phyloP scores from a whole-genome alignment of 2,113 vertebrate genomes.

The Tricholaema leucomelas region DNA sequence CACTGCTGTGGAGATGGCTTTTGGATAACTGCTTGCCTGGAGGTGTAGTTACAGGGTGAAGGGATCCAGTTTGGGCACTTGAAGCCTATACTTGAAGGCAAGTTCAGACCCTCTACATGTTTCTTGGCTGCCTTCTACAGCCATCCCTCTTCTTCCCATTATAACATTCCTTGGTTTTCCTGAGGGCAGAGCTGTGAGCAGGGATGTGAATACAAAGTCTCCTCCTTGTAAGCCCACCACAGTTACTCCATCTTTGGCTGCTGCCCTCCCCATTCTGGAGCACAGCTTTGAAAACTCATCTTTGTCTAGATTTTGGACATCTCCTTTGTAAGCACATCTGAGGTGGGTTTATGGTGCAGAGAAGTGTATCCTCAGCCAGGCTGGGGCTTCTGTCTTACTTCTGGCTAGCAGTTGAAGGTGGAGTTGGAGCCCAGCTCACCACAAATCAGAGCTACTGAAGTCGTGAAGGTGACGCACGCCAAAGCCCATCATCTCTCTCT shows the following conservation, averaged over 20 bases:
- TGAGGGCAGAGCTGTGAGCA: background rate
- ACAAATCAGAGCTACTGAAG: background rate
- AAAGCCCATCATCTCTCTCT: background rate
- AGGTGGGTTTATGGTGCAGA: background rate
- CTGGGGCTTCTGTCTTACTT: background rate
- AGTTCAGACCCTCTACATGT: background rate
- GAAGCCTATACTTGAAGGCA: rapidly evolving
- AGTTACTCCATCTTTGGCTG: background rate
- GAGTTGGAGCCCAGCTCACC: background rate
- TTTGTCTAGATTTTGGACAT: background rate
- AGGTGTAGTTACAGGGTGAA: background rate
- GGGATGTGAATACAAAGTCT: background rate
- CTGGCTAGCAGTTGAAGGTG: background rate
- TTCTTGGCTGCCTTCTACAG: background rate
- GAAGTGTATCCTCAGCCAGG: background rate
- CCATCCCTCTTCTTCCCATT: background rate
- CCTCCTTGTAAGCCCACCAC: background rate
- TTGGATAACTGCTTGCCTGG: background rate
- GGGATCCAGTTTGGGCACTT: rapidly evolving
- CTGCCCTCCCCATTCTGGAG: background rate
- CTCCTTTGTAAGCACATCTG: background rate
- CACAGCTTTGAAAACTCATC: background rate
- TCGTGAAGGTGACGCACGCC: background rate
- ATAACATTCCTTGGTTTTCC: background rate
- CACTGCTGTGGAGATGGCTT: background rate